Base-by-base conservation (phyloP, 1,140 invertebrate species). In the Rhopalosiphum padi region DNA sequence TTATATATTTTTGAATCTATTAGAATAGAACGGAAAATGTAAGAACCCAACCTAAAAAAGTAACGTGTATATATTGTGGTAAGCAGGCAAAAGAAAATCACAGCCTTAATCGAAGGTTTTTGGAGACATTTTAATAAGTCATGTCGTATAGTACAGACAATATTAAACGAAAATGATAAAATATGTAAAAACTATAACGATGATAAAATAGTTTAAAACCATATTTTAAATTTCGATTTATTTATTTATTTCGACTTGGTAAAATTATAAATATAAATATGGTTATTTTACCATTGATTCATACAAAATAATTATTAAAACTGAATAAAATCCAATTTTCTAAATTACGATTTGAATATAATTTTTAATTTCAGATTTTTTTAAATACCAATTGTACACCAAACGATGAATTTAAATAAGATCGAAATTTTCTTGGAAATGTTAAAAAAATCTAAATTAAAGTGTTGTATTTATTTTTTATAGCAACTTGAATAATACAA, bases 21-120 rank as follows among this genome's bases (percentile, higher is more conserved):
- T 15, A 55, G 88, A 90, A 60, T 90, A 41, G 9, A 55, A 90
- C 8, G 37, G 22, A 11, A 90, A 90, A 90, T 60, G 22, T 41
- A 90, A 60, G 89, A 90, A 90, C 89, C 89, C 60, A 43, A 68
- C 89, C 37, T 11, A 43, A 90, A 43, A 90, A 60, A 35, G 46
- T 60, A 60, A 90, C 41, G 55, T 60, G 9, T 60, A 41, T 1
- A 37, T 7, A 37, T 37, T 53, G 41, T 25, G 41, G 41, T 43
- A 43, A 11, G 37, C 9, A 43, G 23, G 22, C 9, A 11, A 88
- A 51, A 7, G n/a, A 88, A 88, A 88, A 88, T 30, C 87, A 35
- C 87, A 51, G 35, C 25, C 86, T 48, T n/a, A 30, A 87, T 87
- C 11, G 46, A 87, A 87, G 48, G 35, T 37, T 18, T 21, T 22